These are phyloP conservation scores for Sebastes vulpes DNA, from an alignment of 2,797 vertebrate species.

Conservation along the genomic window DNA sequence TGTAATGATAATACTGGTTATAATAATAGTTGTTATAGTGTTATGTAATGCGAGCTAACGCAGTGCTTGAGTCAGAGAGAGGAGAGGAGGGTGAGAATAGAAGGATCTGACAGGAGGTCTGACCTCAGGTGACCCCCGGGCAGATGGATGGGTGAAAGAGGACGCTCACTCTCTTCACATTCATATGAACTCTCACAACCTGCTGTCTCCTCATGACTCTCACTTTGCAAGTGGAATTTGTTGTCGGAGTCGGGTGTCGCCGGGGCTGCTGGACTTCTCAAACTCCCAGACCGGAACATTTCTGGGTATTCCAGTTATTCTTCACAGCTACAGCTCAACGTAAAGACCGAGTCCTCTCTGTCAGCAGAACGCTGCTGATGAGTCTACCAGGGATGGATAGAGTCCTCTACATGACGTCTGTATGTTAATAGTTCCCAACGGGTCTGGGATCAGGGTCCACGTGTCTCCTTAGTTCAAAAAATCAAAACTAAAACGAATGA, in stretches of 20 bases:
- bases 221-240: slow-evolving; percentile 45
- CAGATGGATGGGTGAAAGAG: slow-evolving; percentile 53
- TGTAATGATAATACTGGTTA: not conserved
- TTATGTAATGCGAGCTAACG: not conserved
- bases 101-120: slow-evolving; percentile 20
- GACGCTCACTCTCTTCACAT: slow-evolving; percentile 38
- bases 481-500: not conserved
- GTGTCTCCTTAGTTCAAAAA: not conserved
- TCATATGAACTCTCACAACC: not conserved
- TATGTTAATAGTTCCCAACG: not conserved
- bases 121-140: slow-evolving; percentile 34
- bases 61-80: not conserved
- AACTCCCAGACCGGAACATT: not conserved
- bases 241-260: slow-evolving; percentile 21
- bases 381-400: not conserved
- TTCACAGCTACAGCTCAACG: not conserved
- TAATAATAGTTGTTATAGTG: not conserved
- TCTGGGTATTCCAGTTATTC: not conserved
- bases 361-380: slow-evolving; percentile 5
- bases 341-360: not conserved
- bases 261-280: not conserved
- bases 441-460: not conserved
- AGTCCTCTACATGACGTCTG: not conserved
- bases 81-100: slow-evolving; percentile 17
- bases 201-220: slow-evolving; percentile 2